A percentile compares a stretch with the other conserved stretches of the same genome.
These are phyloP conservation scores for Ryuthela nishihirai DNA, from an alignment of 2,888 invertebrate species.

Conservation along the genomic window DNA sequence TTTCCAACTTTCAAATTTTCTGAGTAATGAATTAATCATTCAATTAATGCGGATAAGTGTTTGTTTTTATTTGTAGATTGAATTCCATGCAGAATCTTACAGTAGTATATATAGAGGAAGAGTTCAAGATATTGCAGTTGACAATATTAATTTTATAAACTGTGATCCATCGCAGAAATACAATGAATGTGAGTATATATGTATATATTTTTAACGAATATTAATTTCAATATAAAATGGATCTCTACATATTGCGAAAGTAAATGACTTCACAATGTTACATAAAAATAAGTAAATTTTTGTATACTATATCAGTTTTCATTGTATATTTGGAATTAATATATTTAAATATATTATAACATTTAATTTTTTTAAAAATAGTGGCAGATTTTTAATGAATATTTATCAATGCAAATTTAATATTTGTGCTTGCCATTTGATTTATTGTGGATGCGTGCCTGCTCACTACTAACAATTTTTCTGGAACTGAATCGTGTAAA, in stretches of 20 bases:
- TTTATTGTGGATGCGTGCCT: too few relatives aligned
- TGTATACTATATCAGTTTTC: neutral
- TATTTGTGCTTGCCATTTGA: too few relatives aligned
- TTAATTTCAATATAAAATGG: too few relatives aligned
- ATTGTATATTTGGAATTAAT: neutral
- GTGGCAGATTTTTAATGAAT: neutral
- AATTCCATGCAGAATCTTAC: conserved; percentile 8
- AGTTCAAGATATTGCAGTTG: conserved; percentile 30
- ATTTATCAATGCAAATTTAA: too few relatives aligned
- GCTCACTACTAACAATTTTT: too few relatives aligned
- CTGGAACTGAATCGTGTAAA: too few relatives aligned
- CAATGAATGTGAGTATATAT: conserved; percentile 10
- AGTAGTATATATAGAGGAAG: neutral
- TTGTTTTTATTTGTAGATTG: conserved; percentile 18
- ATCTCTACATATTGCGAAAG: neutral
- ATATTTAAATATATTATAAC: neutral
- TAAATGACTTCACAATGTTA: neutral
- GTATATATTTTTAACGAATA: neutral
- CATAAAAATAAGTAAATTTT: too few relatives aligned
- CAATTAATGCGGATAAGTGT: too few relatives aligned
- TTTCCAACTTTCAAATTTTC: too few relatives aligned
- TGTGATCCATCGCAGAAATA: conserved; percentile 14
- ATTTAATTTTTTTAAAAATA: neutral
- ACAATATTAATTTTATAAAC: conserved; percentile 26
- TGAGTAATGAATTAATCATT: too few relatives aligned